phyloP scores from a whole-genome alignment of 1,140 invertebrate species.

The Atta colombica region DNA sequence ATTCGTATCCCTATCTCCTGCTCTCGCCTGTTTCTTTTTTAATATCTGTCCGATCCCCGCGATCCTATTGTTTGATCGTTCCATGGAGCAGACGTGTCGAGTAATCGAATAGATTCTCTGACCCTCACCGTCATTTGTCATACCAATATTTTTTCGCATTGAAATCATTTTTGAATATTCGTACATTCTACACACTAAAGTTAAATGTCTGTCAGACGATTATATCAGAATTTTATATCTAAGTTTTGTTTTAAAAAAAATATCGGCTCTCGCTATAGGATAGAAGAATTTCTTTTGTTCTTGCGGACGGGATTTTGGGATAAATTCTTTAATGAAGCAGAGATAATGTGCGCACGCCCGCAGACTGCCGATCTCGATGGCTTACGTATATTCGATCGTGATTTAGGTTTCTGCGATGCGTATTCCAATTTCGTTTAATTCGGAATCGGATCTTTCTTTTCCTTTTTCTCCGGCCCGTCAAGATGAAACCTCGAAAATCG shows the following conservation, averaged over 20 bases:
- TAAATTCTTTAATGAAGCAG: conserved; percentile 39
- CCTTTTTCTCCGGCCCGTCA: conserved; percentile 63
- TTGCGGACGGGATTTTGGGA: conserved; percentile 38
- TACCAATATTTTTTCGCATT: neutral
- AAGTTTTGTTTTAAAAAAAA: neutral
- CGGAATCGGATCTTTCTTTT: conserved; percentile 56
- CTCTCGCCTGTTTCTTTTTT: conserved; percentile 52
- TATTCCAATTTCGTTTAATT: conserved; percentile 69
- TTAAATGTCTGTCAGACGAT: neutral
- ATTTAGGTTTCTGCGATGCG: conserved; percentile 48
- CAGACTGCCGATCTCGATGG: conserved; percentile 20
- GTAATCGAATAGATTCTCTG: conserved; percentile 37
- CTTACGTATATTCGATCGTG: conserved; percentile 43
- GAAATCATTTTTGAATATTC: neutral
- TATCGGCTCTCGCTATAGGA: neutral
- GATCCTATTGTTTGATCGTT: conserved; percentile 62
- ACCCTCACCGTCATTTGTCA: conserved; percentile 37
- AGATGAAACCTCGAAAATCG: conserved; percentile 68
- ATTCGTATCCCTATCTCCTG: conserved; percentile 51
- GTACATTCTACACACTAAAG: neutral
- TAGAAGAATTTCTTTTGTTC: conserved; percentile 3
- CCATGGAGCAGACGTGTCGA: conserved; percentile 37
- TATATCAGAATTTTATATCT: neutral
- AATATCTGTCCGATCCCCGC: conserved; percentile 67
- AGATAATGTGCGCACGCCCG: neutral